Conservation (phyloP, 2,888 invertebrate genomes). For the Alsophila aescularia region DNA sequence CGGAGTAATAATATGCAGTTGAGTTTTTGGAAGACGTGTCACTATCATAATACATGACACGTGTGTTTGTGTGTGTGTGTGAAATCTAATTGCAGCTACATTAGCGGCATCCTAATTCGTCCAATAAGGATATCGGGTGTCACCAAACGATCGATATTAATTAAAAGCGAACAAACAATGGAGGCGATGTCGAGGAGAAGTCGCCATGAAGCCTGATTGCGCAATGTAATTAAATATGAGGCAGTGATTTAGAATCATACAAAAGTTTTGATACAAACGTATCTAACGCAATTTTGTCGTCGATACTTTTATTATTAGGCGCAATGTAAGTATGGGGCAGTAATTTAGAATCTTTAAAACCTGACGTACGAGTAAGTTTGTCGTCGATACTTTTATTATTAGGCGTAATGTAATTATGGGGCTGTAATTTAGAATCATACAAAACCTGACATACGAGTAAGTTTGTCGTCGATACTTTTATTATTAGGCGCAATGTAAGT, state of each 20-base stretch:
- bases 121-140: conserved; percentile 58
- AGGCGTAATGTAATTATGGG: conserved; percentile 16
- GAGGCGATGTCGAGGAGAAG: conserved; percentile 50
- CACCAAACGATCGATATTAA: conserved; percentile 66
- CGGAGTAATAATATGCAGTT: no score
- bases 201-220: conserved; percentile 45
- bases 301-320: no score
- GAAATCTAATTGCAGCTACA: conserved; percentile 21
- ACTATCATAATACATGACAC: neutral
- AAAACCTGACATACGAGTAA: no score
- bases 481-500: no score
- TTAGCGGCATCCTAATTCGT: conserved; percentile 47
- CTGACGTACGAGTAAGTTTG: no score
- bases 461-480: no score
- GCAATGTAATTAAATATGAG: neutral
- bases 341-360: no score
- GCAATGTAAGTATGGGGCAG: no score
- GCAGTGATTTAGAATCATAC: conserved; percentile 14
- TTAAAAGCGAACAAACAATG: conserved; percentile 72
- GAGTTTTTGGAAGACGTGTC: neutral
- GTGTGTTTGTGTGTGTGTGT: neutral
- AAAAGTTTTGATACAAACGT: neutral
- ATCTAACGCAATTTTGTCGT: no score
- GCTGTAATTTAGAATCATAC: conserved; percentile 13
- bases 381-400: no score